Base-by-base conservation (phyloP, 2,888 invertebrate genomes). In the Eristalis arbustorum region DNA sequence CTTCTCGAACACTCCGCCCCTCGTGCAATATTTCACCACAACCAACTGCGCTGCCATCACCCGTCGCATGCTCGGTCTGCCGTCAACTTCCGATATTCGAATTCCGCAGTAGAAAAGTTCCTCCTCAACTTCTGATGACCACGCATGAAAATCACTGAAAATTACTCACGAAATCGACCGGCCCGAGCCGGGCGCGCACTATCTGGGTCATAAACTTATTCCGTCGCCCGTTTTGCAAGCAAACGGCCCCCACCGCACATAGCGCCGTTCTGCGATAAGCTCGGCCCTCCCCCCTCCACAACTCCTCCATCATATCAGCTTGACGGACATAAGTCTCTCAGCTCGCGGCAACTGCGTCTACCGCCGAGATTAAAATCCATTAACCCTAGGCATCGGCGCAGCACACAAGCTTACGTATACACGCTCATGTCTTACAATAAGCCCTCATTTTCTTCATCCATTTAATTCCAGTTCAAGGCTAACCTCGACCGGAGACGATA, bases 401-500 rank as follows among this genome's bases (percentile, higher is more conserved):
- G 13, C 63, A 69, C 25, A 25, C 25, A 25, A 1, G 3, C 25
- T 2, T 3, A 25, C 25, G 3, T 25, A 25, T 25, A 25, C 25
- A 31, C 31, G 31, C 5, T 10, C 40, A 73, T 56, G 25, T 56
- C 64, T 25, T 72, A 56, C 18, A 64, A 34, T 23, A 49, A 87
- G 75, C 56, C 49, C 57, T 68, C 76, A 80, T 80, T 80, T 75
- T 75, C 72, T 80, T 64, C 68, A 79, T 67, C 34, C 42, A 69
- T 80, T 77, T 78, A 69, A 84, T 89, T 90, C 37, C 88, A 93
- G 93, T 90, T 91, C 91, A 88, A 91, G 92, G 69, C 90, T 92
- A 89, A 92, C 92, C 88, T 93, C 93, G 74, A 92, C 92, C 78
- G 92, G 93, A 83, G 93, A 92, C 89, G 92, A 92, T 89, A 91